These are phyloP conservation scores for Caretta caretta DNA, from an alignment of 2,113 vertebrate species.

Conservation along the genomic window DNA sequence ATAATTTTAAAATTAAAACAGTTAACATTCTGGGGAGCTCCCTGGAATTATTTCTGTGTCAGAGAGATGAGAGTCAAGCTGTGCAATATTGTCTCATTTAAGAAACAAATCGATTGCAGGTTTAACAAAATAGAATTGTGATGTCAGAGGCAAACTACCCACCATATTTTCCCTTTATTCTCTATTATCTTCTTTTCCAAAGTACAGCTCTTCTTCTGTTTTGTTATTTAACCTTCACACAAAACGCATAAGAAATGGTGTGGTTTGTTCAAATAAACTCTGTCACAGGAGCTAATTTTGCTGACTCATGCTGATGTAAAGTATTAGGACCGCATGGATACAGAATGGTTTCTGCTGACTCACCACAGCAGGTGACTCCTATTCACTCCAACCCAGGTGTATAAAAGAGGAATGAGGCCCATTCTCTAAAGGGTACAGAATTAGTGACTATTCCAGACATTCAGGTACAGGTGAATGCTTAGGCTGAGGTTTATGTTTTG, in stretches of 20 bases:
- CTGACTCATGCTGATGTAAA: background rate
- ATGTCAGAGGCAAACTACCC: background rate
- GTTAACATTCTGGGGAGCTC: background rate
- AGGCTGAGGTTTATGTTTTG: slow-evolving; percentile 7
- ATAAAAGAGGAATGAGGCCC: background rate
- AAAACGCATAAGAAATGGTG: background rate
- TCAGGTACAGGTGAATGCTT: background rate
- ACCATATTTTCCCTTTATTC: background rate
- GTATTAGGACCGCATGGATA: background rate
- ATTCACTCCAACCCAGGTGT: background rate
- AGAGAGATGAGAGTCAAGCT: background rate
- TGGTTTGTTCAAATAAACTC: background rate
- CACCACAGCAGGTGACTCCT: slow-evolving; percentile 29
- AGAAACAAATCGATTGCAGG: background rate
- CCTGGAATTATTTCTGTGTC: background rate
- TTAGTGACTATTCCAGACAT: background rate
- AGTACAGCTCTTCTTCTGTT: background rate
- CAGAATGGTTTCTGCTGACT: slow-evolving; percentile 46
- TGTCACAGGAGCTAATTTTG: background rate
- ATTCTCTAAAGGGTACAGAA: background rate
- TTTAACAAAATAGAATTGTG: background rate
- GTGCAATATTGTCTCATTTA: background rate
- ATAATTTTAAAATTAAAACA: slow-evolving; percentile 38
- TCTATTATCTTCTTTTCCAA: background rate
- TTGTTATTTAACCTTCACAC: rapidly evolving